phyloP scores from a whole-genome alignment of 2,888 invertebrate species.

The Cerceris ruficornis region DNA sequence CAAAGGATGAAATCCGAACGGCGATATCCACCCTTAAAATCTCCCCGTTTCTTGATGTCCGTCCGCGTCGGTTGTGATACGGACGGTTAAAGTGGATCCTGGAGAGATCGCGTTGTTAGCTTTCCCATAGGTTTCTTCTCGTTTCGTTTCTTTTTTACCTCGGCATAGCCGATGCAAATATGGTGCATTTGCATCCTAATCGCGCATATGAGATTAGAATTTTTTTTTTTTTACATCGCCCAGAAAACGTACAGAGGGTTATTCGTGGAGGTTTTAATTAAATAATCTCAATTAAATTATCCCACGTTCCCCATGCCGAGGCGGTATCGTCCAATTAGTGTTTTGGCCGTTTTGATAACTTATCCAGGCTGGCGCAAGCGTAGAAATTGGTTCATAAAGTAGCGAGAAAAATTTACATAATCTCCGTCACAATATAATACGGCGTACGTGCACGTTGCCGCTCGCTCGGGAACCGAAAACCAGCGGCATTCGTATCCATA shows the following conservation, averaged over 20 bases:
- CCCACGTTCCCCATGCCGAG: background rate
- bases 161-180: background rate
- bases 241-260: slow-evolving; percentile 1
- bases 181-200: background rate
- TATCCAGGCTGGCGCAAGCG: too few relatives aligned
- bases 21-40: background rate
- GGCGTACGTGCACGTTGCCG: background rate
- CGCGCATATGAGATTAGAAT: background rate
- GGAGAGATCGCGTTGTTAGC: too few relatives aligned
- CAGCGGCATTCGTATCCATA: slow-evolving; percentile 21
- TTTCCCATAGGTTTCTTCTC: too few relatives aligned
- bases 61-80: too few relatives aligned
- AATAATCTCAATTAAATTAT: slow-evolving; percentile 19
- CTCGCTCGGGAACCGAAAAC: slow-evolving; percentile 6
- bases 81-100: too few relatives aligned
- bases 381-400: too few relatives aligned
- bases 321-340: background rate
- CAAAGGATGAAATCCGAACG: slow-evolving; percentile 11
- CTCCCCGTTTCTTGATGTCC: too few relatives aligned
- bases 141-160: too few relatives aligned
- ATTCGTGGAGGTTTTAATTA: slow-evolving; percentile 31
- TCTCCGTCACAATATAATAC: slow-evolving; percentile 1
- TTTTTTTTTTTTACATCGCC: background rate
- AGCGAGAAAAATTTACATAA: background rate
- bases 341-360: background rate